Evolutionary conservation across 2,113 vertebrate genomes (phyloP).

Genomic region (Odontophorus gujanensis): DNA sequence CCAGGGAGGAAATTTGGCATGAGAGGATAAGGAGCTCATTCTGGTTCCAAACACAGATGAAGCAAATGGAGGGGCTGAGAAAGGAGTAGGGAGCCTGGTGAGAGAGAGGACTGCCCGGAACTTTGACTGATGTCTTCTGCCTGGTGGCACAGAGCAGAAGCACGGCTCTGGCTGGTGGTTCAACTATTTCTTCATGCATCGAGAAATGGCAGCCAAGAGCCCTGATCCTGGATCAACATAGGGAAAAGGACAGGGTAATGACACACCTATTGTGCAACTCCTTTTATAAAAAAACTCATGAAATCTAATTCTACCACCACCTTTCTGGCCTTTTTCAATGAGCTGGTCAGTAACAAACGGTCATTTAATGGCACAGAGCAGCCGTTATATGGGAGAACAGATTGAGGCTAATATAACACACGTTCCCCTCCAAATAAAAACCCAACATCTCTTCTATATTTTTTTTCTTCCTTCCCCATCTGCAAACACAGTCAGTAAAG

Average conservation of each 20-base stretch:
- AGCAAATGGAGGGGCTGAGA: rapidly evolving
- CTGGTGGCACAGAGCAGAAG: background rate
- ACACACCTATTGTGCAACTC: background rate
- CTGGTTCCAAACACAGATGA: background rate
- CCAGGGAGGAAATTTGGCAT: background rate
- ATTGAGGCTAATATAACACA: constrained; percentile 18
- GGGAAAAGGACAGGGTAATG: background rate
- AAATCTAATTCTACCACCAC: constrained; percentile 20
- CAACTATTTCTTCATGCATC: background rate
- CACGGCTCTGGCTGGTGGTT: background rate
- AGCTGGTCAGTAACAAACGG: background rate
- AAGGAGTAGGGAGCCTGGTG: rapidly evolving
- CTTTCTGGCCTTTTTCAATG: constrained; percentile 21
- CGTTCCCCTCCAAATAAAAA: background rate
- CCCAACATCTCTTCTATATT: background rate
- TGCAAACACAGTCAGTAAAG: constrained; percentile 59
- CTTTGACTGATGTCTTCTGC: rapidly evolving
- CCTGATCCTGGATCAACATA: background rate
- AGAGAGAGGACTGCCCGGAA: rapidly evolving
- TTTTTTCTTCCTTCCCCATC: background rate
- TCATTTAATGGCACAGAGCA: constrained; percentile 36
- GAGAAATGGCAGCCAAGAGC: background rate
- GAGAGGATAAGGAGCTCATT: background rate
- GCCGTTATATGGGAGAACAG: background rate
- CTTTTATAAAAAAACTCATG: background rate